These are phyloP conservation scores for Teinopalpus imperialis DNA, from an alignment of 2,888 invertebrate species.

Conservation along the genomic window DNA sequence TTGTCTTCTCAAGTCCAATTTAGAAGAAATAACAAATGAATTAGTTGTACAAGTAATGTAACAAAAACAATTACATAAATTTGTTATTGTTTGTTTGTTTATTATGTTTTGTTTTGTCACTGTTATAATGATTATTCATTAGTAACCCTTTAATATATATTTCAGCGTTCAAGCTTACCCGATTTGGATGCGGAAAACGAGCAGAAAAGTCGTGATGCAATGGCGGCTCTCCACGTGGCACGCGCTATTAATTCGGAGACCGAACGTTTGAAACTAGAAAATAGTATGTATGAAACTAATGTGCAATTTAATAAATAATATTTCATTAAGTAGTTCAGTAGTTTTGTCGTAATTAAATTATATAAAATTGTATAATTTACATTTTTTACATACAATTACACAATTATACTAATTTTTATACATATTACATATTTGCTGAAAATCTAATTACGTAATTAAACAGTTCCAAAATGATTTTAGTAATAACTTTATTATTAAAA, in stretches of 20 bases:
- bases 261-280: constrained; percentile 50
- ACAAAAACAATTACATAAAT: constrained; percentile 13
- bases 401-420: no score
- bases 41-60: constrained; percentile 53
- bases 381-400: no score
- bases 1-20: constrained; percentile 59
- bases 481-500: no score
- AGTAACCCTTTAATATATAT: constrained; percentile 6
- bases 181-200: constrained; percentile 58
- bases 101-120: no score
- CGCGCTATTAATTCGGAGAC: constrained; percentile 50
- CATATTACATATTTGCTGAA: no score
- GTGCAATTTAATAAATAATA: no score
- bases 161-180: constrained; percentile 52
- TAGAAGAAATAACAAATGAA: constrained; percentile 60
- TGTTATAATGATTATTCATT: neutral
- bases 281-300: constrained; percentile 38
- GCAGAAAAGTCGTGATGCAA: constrained; percentile 51
- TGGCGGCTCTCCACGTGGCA: constrained; percentile 44
- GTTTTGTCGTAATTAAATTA: no score
- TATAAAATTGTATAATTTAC: no score
- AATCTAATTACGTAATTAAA: no score
- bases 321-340: no score
- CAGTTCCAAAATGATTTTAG: no score
- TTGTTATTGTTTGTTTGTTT: constrained; percentile 1